Evolutionary conservation across 2,113 vertebrate species (phyloP).

Genomic region (Gopherus evgoodei): DNA sequence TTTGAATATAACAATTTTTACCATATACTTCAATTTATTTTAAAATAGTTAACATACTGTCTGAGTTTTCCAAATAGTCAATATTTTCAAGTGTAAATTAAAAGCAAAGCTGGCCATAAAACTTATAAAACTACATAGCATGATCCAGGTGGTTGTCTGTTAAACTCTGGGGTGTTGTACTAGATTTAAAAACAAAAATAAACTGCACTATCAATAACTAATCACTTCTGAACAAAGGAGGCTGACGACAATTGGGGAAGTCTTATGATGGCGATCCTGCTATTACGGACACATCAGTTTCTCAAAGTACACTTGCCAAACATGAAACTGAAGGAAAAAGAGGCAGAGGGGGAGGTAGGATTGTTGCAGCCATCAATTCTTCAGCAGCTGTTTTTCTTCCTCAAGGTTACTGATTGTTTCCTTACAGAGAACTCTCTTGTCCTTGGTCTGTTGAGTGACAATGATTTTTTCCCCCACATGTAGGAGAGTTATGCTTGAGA

Average conservation of each 20-base stretch:
- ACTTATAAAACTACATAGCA: background rate
- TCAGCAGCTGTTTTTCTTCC: no score
- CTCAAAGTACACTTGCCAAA: background rate
- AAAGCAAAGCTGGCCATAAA: background rate
- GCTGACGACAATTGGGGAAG: background rate
- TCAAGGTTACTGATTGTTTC: no score
- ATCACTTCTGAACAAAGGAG: background rate
- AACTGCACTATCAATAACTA: accelerated
- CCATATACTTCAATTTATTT: background rate
- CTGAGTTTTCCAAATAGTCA: background rate
- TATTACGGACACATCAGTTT: background rate
- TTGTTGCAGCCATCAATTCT: no score
- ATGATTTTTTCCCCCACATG: no score
- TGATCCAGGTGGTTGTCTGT: background rate
- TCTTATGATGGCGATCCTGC: background rate
- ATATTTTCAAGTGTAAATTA: background rate
- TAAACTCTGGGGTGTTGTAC: background rate
- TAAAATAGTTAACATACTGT: background rate
- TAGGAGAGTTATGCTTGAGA: no score
- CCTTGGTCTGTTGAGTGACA: no score
- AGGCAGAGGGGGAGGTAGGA: no score
- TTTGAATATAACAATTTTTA: background rate
- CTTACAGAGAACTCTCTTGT: no score
- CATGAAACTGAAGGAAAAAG: background rate
- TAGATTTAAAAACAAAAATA: background rate